These are phyloP conservation scores for Mythimna pallens DNA, from an alignment of 2,888 invertebrate species.

Conservation along the genomic window DNA sequence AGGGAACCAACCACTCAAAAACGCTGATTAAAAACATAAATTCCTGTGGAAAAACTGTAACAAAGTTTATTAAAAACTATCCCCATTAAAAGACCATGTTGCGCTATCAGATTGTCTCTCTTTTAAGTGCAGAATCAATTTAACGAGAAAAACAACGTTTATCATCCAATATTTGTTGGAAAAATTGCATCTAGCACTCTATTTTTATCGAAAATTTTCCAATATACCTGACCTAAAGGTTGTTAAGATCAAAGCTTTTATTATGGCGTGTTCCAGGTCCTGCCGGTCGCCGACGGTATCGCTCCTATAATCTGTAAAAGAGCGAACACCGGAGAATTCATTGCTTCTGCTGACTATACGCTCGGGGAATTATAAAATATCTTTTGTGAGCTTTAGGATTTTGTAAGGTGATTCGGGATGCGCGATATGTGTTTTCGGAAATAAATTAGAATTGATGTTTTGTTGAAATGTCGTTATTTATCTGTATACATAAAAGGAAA, in stretches of 20 bases:
- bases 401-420: slow-evolving; percentile 11
- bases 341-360: slow-evolving; percentile 66
- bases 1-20: too few species aligned
- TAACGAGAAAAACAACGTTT: slow-evolving; percentile 39
- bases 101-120: slow-evolving; percentile 1
- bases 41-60: not conserved
- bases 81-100: not conserved
- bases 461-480: not conserved
- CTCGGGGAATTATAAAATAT: slow-evolving; percentile 65
- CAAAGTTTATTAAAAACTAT: not conserved
- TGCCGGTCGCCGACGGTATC: slow-evolving; percentile 63
- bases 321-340: slow-evolving; percentile 67
- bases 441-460: not conserved
- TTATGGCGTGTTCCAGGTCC: slow-evolving; percentile 62
- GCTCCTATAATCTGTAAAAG: slow-evolving; percentile 70
- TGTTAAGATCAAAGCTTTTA: slow-evolving; percentile 65
- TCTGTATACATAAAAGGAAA: too few species aligned
- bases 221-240: slow-evolving; percentile 57
- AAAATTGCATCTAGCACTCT: slow-evolving; percentile 55
- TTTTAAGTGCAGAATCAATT: slow-evolving; percentile 31
- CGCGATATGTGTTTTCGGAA: not conserved
- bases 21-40: not conserved
- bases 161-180: slow-evolving; percentile 41
- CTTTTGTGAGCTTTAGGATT: slow-evolving; percentile 31
- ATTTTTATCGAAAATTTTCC: slow-evolving; percentile 54